Evolutionary conservation across 2,113 vertebrate genomes (phyloP).

Genomic region (Colistium nudipinnis): DNA sequence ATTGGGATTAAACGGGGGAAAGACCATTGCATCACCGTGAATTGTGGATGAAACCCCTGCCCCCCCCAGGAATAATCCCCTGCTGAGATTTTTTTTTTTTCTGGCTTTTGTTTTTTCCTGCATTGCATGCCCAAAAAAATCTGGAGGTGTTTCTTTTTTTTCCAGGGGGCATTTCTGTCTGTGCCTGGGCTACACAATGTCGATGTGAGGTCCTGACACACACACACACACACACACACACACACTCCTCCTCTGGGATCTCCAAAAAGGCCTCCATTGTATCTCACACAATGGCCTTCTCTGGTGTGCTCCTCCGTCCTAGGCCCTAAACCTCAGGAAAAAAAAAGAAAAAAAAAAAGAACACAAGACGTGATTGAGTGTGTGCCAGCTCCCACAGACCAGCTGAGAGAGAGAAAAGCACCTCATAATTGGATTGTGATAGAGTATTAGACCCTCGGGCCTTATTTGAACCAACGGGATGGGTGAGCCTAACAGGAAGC

Average conservation of each 20-base stretch:
- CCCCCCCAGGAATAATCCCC: slow-evolving; percentile 9
- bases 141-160: slow-evolving; percentile 39
- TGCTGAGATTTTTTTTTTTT: slow-evolving; percentile 13
- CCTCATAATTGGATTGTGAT: slow-evolving; percentile 52
- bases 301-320: slow-evolving; percentile 42
- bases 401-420: slow-evolving; percentile 38
- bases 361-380: slow-evolving; percentile 48
- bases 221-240: too few species aligned
- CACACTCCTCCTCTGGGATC: slow-evolving; percentile 57
- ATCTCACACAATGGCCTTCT: slow-evolving; percentile 65
- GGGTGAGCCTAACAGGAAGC: too few species aligned
- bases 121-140: slow-evolving; percentile 13
- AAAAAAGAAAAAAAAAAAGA: slow-evolving; percentile 58
- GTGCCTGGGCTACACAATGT: slow-evolving; percentile 49
- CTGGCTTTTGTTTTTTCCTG: slow-evolving; percentile 3
- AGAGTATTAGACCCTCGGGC: slow-evolving; percentile 31
- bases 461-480: too few species aligned
- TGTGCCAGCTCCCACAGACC: slow-evolving; percentile 49
- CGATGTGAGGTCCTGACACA: slow-evolving; percentile 53
- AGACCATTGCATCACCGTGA: too few species aligned
- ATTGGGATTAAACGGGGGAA: slow-evolving; percentile 6
- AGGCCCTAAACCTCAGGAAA: slow-evolving; percentile 61
- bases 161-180: slow-evolving; percentile 31
- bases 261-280: slow-evolving; percentile 74
- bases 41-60: too few species aligned